Evolutionary conservation across 2,888 invertebrate genomes (phyloP), one percentile per base, ranked within the genome.

Genomic region (Microctonus aethiopoides): DNA sequence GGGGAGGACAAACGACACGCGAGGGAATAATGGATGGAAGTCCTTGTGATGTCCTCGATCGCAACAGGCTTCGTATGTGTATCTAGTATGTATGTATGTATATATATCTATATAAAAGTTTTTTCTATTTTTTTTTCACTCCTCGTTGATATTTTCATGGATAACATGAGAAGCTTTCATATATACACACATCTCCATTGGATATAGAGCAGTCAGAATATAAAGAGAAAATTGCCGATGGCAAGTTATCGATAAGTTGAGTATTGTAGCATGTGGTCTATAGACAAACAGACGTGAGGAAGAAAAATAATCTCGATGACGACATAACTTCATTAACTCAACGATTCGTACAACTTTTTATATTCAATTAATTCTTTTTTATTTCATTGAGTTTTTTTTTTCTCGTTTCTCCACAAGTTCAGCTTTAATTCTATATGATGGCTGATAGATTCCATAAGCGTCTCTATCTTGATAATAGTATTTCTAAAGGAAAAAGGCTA

Each of bases 211-310:
- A 13, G 54, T 11, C 6, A 11, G 20, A 20, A 24, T 24, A 20
- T 20, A 52, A 20, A 34, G 57, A n/a, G 32, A 34, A 32, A 57
- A 57, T 29, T 57, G 57, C 29, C 57, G 16, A 32, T 57, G 57
- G 32, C 26, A 32, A 57, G 54, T 54, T 54, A 54, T 54, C 54
- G 54, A 54, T 26, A 26, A 54, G 54, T 54, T 29, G 2, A 29
- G 57, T n/a, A 10, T 16, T 34, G 13, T 1, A 34, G 57, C 16
- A 20, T 16, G 29, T 57, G 11, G 26, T 34, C 32, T 24, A 57
- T 57, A 11, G 26, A 16, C 29, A 32, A 32, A 34, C n/a, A 13
- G 7, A 26, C 54, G 54, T 26, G 54, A 24, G 54, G 3, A 26
- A 54, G 54, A 46, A 46, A 46, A 46, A 46, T 46, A 46, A 46